phyloP scores from a whole-genome alignment of 2,797 vertebrate genomes.

The Rallus crepitans region DNA sequence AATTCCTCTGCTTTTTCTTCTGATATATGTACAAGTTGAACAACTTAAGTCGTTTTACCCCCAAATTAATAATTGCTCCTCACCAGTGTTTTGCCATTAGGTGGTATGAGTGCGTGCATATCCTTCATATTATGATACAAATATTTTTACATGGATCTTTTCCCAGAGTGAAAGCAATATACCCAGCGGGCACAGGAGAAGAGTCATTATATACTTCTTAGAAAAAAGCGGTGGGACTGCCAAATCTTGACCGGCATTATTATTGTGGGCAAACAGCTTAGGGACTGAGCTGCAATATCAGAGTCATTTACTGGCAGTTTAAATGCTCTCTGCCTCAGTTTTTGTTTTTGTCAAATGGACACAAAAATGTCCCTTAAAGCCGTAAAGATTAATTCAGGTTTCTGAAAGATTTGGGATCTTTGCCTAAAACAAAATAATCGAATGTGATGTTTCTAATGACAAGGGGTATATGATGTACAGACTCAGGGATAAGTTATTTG shows the following conservation, averaged over 20 bases:
- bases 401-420: neutral
- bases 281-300: neutral
- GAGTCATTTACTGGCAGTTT: conserved; percentile 58
- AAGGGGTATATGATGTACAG: neutral
- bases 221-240: conserved; percentile 50
- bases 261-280: conserved; percentile 44
- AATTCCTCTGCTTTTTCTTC: neutral
- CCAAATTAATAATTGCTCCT: neutral
- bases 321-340: conserved; percentile 33
- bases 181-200: neutral
- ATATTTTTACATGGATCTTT: conserved; percentile 16
- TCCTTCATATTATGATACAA: neutral
- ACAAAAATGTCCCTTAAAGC: neutral
- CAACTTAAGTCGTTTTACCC: neutral
- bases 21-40: neutral
- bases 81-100: neutral
- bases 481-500: neutral
- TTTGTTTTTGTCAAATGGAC: conserved; percentile 13
- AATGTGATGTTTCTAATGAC: neutral
- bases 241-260: conserved; percentile 53
- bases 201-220: conserved; percentile 45
- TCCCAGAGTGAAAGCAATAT: conserved; percentile 44
- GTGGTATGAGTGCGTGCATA: neutral
- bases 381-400: neutral
- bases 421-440: neutral